Conservation (phyloP, 2,113 vertebrate genomes). For the human (Homo sapiens) region DNA sequence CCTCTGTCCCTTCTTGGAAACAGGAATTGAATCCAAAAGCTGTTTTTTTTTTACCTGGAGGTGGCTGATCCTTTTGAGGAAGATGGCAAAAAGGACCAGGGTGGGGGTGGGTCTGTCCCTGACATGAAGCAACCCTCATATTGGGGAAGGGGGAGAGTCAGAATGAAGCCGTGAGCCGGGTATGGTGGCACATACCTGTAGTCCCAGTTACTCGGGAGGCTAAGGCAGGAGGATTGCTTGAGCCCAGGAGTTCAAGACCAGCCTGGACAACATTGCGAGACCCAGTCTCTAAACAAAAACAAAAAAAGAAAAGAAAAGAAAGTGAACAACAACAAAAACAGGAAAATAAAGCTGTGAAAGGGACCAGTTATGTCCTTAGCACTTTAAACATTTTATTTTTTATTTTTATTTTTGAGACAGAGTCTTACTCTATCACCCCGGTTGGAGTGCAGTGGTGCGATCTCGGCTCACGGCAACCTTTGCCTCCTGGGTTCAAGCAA, state of each 20-base stretch:
- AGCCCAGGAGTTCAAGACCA: neutral
- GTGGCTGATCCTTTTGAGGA: neutral
- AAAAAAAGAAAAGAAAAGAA: neutral
- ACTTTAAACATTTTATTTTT: too few species aligned
- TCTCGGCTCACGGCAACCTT: too few species aligned
- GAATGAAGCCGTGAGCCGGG: neutral
- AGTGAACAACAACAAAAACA: neutral
- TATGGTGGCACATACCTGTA: neutral
- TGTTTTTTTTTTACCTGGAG: neutral
- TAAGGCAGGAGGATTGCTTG: neutral
- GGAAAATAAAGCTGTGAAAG: neutral
- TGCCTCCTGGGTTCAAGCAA: too few species aligned
- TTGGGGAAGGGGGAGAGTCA: neutral
- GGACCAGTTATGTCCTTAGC: too few species aligned
- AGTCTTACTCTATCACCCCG: too few species aligned
- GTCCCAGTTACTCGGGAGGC: neutral
- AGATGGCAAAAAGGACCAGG: neutral
- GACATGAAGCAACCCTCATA: neutral
- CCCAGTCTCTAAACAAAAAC: neutral
- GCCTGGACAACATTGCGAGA: neutral
- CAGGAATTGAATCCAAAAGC: slow-evolving; percentile 29
- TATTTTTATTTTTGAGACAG: too few species aligned
- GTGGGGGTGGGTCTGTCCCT: neutral
- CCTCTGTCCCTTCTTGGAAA: neutral
- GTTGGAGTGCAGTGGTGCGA: too few species aligned